A percentile compares a stretch with the other conserved stretches of the same genome.
phyloP scores from a whole-genome alignment of 2,797 vertebrate species.

The Leucoraja ocellata region DNA sequence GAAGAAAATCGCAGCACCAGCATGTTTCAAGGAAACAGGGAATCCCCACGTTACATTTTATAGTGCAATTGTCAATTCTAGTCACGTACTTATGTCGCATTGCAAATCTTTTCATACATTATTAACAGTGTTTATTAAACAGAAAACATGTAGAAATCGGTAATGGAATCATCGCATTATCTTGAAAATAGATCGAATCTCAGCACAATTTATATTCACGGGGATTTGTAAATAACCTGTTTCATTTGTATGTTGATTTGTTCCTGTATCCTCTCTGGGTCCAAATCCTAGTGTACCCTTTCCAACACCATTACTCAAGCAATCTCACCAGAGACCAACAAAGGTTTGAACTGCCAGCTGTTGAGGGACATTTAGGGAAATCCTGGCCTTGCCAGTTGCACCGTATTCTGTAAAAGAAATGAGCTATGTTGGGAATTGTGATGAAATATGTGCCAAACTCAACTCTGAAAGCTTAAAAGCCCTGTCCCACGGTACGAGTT shows the following conservation, averaged over 20 bases:
- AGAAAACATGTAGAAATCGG: neutral
- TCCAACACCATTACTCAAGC: too few relatives aligned
- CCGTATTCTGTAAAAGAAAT: too few relatives aligned
- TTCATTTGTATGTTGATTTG: neutral
- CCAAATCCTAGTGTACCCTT: too few relatives aligned
- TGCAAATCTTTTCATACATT: neutral
- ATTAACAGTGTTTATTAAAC: constrained; percentile 10
- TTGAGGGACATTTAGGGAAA: too few relatives aligned
- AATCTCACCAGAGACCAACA: too few relatives aligned
- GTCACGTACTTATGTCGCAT: neutral
- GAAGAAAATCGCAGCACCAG: neutral
- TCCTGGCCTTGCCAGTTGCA: too few relatives aligned
- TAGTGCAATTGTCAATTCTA: constrained; percentile 17
- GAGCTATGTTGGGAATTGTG: too few relatives aligned
- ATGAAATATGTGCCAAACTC: too few relatives aligned
- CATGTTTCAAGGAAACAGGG: neutral
- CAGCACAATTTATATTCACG: neutral
- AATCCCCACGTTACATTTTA: neutral
- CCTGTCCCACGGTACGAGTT: too few relatives aligned
- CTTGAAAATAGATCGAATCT: neutral
- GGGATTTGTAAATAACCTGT: neutral
- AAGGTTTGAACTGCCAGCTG: too few relatives aligned
- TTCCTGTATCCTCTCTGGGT: too few relatives aligned
- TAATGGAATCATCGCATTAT: neutral
- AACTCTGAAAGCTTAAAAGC: too few relatives aligned